Base-by-base conservation (phyloP, 2,113 vertebrate genomes). In the Alexandromys fortis region DNA sequence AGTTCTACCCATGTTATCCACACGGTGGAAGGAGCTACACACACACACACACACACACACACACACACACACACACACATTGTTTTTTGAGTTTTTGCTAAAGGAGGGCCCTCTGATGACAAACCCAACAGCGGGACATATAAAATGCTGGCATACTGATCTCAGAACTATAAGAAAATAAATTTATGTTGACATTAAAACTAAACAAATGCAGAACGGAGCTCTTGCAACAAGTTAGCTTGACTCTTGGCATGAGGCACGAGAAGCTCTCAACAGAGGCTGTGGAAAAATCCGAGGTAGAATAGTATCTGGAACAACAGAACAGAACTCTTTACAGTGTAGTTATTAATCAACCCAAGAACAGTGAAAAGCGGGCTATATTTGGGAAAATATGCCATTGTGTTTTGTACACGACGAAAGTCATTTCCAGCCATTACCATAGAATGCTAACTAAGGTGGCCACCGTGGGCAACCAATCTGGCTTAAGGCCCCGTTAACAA, bases 361-460 rank as follows among this genome's bases (percentile, higher is more conserved):
- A 68, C 35, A 28, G 17, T 72, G 49, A 70, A 30, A 38, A 92
- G 6, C 91, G 11, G 35, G 47, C n/a, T 92, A 77, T 67, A 67
- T n/a, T 89, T 95, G 85, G 61, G 89, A 92, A 78, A 35, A 92
- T 72, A 75, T 82, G 70, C 72, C 90, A 35, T 26, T 91, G 47
- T 81, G 87, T 65, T 78, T 92, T 22, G 77, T 55, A 13, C 38
- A 65, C 55, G 77, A 83, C 33, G 45, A 78, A 90, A 38, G 49
- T 77, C 58, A 78, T 38, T 94, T 45, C 85, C 16, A 94, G 87
- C 85, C 28, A 82, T 14, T n/a, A 52, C 26, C 33, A 61, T 10
- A 75, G 68, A 70, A 47, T 91, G 33, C 58, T 78, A 63, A 26
- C 58, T n/a, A 47, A 45, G 85, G 35, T 61, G 24, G 33, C 52